Conservation (phyloP, 2,113 vertebrate species). For the Polyodon spathula region DNA sequence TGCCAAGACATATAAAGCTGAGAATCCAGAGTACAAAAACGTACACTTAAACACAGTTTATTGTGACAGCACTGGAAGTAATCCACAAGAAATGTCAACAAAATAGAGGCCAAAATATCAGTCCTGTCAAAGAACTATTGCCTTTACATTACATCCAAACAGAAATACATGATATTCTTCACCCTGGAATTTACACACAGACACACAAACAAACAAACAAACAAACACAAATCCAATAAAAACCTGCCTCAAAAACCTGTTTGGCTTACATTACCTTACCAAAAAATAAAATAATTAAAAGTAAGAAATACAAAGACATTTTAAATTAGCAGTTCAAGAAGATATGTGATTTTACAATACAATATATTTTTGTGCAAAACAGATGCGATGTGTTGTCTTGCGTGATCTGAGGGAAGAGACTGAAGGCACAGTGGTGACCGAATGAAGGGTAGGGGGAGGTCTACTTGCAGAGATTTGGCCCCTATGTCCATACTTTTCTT, state of each 20-base stretch:
- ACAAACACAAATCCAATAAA: too few relatives aligned
- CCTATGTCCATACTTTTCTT: not conserved
- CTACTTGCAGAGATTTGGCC: not conserved
- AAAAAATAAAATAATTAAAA: too few relatives aligned
- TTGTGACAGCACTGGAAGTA: slow-evolving; percentile 36
- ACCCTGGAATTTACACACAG: not conserved
- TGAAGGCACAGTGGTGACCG: not conserved
- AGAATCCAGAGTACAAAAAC: slow-evolving; percentile 44
- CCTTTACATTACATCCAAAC: slow-evolving; percentile 11
- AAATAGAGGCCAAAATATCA: too few relatives aligned
- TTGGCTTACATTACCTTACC: too few relatives aligned
- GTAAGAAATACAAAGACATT: too few relatives aligned
- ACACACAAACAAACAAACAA: too few relatives aligned
- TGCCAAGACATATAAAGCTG: slow-evolving; percentile 55
- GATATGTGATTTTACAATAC: too few relatives aligned
- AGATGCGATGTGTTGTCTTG: too few relatives aligned
- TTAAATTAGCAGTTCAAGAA: too few relatives aligned
- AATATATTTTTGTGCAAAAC: too few relatives aligned
- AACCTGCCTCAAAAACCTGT: too few relatives aligned
- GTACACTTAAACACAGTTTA: slow-evolving; percentile 40
- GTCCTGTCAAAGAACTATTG: slow-evolving; percentile 12
- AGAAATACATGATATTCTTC: not conserved
- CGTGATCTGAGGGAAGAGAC: not conserved
- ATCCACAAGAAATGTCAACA: slow-evolving; percentile 37
- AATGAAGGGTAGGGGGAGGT: not conserved